Evolutionary conservation across 2,113 vertebrate genomes (phyloP).

Genomic region (Grallaria varia): DNA sequence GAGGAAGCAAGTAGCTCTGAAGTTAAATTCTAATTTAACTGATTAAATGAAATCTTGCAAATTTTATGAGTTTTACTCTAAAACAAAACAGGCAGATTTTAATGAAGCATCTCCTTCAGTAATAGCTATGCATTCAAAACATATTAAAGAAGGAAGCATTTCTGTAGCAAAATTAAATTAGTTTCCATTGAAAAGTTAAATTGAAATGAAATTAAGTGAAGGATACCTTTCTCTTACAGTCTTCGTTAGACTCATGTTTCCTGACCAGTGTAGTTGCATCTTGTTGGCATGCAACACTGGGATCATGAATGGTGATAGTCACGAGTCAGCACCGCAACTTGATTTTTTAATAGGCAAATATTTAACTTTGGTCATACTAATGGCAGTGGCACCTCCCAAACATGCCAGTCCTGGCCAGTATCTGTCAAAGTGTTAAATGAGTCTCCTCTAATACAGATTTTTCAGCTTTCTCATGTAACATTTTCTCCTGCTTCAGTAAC

Average conservation of each 20-base stretch:
- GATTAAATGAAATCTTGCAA: conserved; percentile 8
- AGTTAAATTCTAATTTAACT: neutral
- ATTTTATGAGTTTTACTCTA: conserved; percentile 1
- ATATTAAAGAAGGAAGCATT: neutral
- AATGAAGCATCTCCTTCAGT: neutral
- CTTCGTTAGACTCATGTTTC: neutral
- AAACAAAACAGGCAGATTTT: conserved; percentile 29
- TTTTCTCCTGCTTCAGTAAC: neutral
- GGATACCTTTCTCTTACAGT: neutral
- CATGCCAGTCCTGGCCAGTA: neutral
- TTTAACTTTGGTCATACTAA: neutral
- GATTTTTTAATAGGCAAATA: neutral
- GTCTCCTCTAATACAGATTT: neutral
- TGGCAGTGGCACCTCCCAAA: neutral
- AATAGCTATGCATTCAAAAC: conserved; percentile 9
- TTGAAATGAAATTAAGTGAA: neutral
- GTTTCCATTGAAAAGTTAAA: neutral
- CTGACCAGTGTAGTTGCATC: neutral
- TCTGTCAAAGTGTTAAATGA: neutral
- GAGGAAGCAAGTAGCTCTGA: neutral
- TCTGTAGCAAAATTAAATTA: neutral
- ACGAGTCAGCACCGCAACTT: neutral
- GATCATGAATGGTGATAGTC: neutral
- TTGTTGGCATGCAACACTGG: neutral
- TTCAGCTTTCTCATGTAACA: neutral